Evolutionary conservation across 2,797 vertebrate genomes (phyloP), one percentile per base, ranked within the genome.

Genomic region (Rachycentron canadum): DNA sequence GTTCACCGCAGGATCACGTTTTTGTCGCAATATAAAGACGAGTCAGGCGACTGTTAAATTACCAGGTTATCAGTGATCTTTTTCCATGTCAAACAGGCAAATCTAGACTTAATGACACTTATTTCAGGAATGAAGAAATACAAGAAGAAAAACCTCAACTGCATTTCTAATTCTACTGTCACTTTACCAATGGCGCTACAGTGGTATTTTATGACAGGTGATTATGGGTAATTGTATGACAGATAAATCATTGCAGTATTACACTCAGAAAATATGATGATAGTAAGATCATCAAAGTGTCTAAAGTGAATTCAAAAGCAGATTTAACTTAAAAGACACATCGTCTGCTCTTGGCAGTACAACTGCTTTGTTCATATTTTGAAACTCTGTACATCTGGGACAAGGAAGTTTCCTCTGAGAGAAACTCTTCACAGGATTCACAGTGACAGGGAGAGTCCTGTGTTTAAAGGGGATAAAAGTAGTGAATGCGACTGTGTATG

Each of bases 241-340:
- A 28, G 17, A 28, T 28, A 16, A 52, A 53, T 28, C 2, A 13
- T 1, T 14, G 21, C 7, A 53, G n/a, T n/a, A 23, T 50, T 50
- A 50, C 47, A 50, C n/a, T 23, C 47, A 26, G 13, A 26, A 26
- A 26, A 52, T 19, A 17, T 47, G 43, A 47, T 47, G 19, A 47
- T 47, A 17, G 6, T 45, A 7, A 45, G 17, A 45, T 25, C n/a
- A 50, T 50, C 2, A 26, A 14, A 4, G 49, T 52, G 23, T 52
- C 49, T 6, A 52, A 52, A 52, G 52, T 53, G 52, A 53, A 53
- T 28, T 53, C 52, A 52, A 52, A 52, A 52, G 50, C 26, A 25
- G 5, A 52, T 16, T 7, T 2, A 26, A 26, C 25, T 26, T 25
- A 52, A 52, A 52, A 52, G 50, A 52, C 50, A 14, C 50, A 52